Evolutionary conservation across 2,113 vertebrate genomes (phyloP).

Genomic region (Dromas ardeola): DNA sequence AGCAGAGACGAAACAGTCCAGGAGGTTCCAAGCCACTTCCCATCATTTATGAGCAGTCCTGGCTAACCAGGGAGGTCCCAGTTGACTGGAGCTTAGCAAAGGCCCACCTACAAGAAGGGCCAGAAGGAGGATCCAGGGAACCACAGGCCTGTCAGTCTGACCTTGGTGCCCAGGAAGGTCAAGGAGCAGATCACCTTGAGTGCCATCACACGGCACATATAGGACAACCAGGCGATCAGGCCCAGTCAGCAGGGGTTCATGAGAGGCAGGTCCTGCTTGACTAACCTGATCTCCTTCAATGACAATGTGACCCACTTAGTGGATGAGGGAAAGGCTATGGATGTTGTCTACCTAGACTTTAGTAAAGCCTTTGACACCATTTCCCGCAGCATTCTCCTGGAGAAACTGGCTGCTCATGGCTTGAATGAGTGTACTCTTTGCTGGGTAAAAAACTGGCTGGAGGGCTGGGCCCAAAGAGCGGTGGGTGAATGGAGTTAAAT

Average conservation of each 20-base stretch:
- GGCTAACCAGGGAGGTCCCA: neutral
- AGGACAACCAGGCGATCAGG: neutral
- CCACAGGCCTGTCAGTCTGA: neutral
- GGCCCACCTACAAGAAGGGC: neutral
- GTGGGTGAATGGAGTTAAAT: neutral
- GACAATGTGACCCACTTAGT: neutral
- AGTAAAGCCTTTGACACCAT: neutral
- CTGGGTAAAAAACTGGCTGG: neutral
- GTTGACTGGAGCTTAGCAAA: neutral
- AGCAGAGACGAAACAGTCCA: neutral
- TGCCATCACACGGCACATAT: neutral
- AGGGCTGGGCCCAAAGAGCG: neutral
- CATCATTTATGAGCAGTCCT: neutral
- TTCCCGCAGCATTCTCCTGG: neutral
- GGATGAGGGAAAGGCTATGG: neutral
- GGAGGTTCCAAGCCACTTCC: neutral
- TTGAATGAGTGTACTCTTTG: accelerated
- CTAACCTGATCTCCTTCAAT: neutral
- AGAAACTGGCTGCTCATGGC: neutral
- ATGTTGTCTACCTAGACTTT: neutral
- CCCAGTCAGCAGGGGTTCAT: too few species aligned
- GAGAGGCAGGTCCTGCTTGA: neutral
- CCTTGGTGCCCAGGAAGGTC: neutral
- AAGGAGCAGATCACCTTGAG: neutral
- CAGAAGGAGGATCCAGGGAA: neutral